Percentiles rank a stretch among this genome's conserved stretches.
These are phyloP conservation scores for Hirtodrosophila cameraria DNA, from an alignment of 2,888 invertebrate genomes.

Conservation along the genomic window DNA sequence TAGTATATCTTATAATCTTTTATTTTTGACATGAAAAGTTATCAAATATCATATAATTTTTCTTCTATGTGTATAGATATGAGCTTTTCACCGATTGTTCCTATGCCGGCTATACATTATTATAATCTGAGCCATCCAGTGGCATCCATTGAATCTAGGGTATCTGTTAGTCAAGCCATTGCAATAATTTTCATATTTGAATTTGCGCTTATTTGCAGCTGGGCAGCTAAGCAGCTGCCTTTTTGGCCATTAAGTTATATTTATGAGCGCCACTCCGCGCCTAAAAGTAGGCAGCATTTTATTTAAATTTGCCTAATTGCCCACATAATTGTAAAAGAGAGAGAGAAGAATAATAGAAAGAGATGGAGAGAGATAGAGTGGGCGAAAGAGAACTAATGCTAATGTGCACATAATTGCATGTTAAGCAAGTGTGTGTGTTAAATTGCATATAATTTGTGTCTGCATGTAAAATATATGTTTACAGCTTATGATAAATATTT, in stretches of 20 bases:
- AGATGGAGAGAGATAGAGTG: background rate
- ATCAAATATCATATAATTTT: too few relatives aligned
- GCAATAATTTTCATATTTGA: constrained; percentile 20
- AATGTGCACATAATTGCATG: constrained; percentile 46
- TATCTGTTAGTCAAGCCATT: constrained; percentile 9
- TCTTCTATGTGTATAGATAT: too few relatives aligned
- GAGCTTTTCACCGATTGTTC: too few relatives aligned
- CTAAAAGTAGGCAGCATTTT: constrained; percentile 45
- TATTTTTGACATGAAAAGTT: too few relatives aligned
- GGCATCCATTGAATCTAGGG: too few relatives aligned
- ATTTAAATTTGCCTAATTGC: constrained; percentile 58
- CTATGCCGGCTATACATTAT: too few relatives aligned
- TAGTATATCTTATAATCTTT: too few relatives aligned
- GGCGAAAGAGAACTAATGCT: constrained; percentile 11
- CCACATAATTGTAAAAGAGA: constrained; percentile 47
- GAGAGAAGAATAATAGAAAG: constrained; percentile 3
- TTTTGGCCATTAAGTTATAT: constrained; percentile 65
- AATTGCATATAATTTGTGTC: constrained; percentile 31
- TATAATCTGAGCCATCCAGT: too few relatives aligned
- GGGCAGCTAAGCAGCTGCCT: constrained; percentile 59
- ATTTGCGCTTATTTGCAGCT: constrained; percentile 6
- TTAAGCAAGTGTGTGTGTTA: constrained; percentile 17
- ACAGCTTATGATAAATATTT: constrained; percentile 9
- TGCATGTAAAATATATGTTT: constrained; percentile 2
- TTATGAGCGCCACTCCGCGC: constrained; percentile 47